Base-by-base conservation (phyloP, 2,797 vertebrate genomes). In the Bovichtus diacanthus region DNA sequence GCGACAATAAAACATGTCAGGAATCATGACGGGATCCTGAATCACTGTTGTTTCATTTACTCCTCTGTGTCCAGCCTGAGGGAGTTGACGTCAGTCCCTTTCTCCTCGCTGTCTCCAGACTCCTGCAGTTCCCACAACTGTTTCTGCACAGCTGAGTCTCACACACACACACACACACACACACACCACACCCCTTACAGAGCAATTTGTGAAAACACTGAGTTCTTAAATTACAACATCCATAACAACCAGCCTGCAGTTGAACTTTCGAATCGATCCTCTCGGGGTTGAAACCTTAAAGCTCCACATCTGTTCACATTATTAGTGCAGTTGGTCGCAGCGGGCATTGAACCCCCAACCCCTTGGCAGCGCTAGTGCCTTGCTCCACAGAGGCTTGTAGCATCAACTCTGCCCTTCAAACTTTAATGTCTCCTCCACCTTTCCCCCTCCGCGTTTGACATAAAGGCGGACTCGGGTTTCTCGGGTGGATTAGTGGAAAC, bases 81-180 rank as follows among this genome's bases (percentile, higher is more conserved):
- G 69, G 63, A 77, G 80, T 0, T 82, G 74, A 82, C 70, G 60
- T 82, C 80, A 82, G 46, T 21, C n/a, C n/a, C 39, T 34, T 54
- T 64, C 74, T 73, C 64, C 58, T 69, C 39, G 29, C 51, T 9
- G 69, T 64, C 70, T 77, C 74, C 74, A 47, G 19, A 77, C 69
- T 82, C 39, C 53, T 64, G 59, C 80, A 61, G 70, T 69, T 80
- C 81, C 51, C 72, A 80, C 70, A 51, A 65, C 51, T 70, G 49
- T 74, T 67, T 66, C 63, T 65, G 68, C 56, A 67, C 49, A 65
- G 82, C 75, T 73, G 70, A 89, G 76, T 64, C 76, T 79, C 10
- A 70, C 50, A 65, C 29, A 62, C 74, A 63, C 74, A 60, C 67
- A 70, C 64, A 65, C 71, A 76, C 61, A 70, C 68, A 50, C 66